Evolutionary conservation across 1,140 invertebrate genomes (phyloP), one percentile per base, ranked within the genome.

Genomic region (Amphibalanus amphitrite): DNA sequence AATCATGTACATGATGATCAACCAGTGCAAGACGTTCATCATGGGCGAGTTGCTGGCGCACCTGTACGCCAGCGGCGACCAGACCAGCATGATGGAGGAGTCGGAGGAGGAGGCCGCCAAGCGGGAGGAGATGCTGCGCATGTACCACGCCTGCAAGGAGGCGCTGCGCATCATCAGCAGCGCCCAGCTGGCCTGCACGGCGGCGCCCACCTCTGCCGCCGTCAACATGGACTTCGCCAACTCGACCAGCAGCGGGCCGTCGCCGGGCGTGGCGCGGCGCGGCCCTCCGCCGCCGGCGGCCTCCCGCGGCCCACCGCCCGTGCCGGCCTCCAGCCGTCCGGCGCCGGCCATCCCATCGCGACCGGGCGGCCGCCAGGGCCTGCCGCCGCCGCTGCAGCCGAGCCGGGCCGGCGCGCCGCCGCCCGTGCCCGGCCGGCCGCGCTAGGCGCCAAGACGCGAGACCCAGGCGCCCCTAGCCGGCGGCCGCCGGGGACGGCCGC

Each of bases 111-210:
- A 98, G 80, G 95, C 95, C 8, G 85, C 90, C 76, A 95, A 95
- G 80, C 87, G 97, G 73, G 96, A 99, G 81, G 97, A 99, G 82
- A 92, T 98, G 87, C 82, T 99, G 75, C 86, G 95, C 71, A 99
- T 99, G 95, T 99, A 99, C 82, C 95, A 98, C 79, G 95, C 96
- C n/a, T 98, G 95, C 80, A 98, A 99, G 83, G 96, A 99, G 82
- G 93, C 96, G 15, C 82, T 99, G 71, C 85, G 86, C 76, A 99
- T 99, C 75, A 99, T 99, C 80, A 93, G 93, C 73, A 96, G 99
- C 81, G 95, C 99, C 26, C 95, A 93, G 17, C 96, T 96, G 88
- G 91, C 92, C 65, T 26, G n/a, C 65, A 28, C 65, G 28, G 65
- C 65, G 26, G 65, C 65, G 8, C 65, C 65, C 65, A 67, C 65